Evolutionary conservation across 92 coral and sea anemone genomes (phyloP), one percentile per base, ranked within the genome.

Genomic region (Epizoanthus stellaris): DNA sequence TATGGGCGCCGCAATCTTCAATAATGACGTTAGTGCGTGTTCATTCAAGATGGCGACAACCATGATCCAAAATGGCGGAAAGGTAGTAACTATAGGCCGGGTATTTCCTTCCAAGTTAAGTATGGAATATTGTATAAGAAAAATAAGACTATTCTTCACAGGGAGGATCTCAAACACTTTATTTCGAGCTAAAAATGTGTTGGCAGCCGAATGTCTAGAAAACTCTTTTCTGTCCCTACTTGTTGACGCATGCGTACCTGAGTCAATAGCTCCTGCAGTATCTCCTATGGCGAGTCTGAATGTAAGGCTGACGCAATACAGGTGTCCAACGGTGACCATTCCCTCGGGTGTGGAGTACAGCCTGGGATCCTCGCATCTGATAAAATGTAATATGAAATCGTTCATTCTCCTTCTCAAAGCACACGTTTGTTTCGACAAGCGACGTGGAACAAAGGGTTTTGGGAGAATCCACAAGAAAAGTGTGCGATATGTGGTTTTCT

Each of bases 251-350:
- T 60, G 16, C 89, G 20, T 66, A 96, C 99, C 99, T 81, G 99
- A 93, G 68, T 76, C 75, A 14, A 90, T 88, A 6, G 99, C 98
- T 30, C 47, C 85, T 20, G 88, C 80, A 7, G 91, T 76, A 69
- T 92, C 90, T 5, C 97, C 99, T 21, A 86, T 92, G 8, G 96
- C 92, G 66, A 96, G 85, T 52, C 99, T 93, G 76, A 92, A 96
- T 23, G 98, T 89, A 54, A 91, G 94, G 80, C 95, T 93, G 4
- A 96, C 97, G 69, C 93, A 87, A 91, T 96, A 94, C 47, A 96
- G 92, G 69, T 94, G 98, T 3, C 92, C 94, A 16, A 94, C 96
- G 1, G 95, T 89, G 40, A 94, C 90, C 84, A 96, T 87, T 64
- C 95, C 93, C 64, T 96, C 98, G 12, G 96, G 91, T 21, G 94